phyloP scores from a whole-genome alignment of 2,797 vertebrate species.

The Clangula hyemalis region DNA sequence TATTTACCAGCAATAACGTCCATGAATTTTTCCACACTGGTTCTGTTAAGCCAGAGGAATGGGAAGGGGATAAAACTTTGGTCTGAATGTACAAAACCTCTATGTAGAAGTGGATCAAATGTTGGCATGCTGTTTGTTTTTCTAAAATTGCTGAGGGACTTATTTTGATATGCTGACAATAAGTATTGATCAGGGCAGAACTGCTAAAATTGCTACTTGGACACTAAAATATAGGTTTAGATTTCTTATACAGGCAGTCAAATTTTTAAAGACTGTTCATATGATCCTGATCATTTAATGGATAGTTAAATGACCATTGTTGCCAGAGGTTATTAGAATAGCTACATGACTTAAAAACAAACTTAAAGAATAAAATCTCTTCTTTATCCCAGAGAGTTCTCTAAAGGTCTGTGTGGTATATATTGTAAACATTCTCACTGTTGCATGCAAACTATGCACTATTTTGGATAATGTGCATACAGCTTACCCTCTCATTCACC shows the following conservation, averaged over 20 bases:
- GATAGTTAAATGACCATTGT: not conserved
- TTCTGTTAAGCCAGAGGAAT: not conserved
- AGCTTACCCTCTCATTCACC: not conserved
- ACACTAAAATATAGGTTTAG: not conserved
- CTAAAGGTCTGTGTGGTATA: not conserved
- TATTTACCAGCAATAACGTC: not conserved
- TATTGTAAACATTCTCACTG: not conserved
- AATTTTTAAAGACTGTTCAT: not conserved
- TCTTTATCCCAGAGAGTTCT: not conserved
- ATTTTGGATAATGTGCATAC: rapidly evolving
- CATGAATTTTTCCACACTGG: not conserved
- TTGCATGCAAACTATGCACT: not conserved
- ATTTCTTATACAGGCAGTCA: not conserved
- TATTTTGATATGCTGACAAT: not conserved
- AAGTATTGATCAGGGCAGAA: not conserved
- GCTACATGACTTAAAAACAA: not conserved
- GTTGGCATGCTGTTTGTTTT: not conserved
- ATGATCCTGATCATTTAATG: not conserved
- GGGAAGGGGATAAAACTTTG: not conserved
- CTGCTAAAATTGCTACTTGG: not conserved
- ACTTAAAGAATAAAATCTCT: not conserved
- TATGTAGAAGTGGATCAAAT: not conserved
- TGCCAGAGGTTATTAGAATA: not conserved
- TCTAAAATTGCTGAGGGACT: not conserved
- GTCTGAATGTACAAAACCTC: not conserved